Evolutionary conservation across 2,113 vertebrate species (phyloP).

Genomic region (Vanacampus margaritifer): DNA sequence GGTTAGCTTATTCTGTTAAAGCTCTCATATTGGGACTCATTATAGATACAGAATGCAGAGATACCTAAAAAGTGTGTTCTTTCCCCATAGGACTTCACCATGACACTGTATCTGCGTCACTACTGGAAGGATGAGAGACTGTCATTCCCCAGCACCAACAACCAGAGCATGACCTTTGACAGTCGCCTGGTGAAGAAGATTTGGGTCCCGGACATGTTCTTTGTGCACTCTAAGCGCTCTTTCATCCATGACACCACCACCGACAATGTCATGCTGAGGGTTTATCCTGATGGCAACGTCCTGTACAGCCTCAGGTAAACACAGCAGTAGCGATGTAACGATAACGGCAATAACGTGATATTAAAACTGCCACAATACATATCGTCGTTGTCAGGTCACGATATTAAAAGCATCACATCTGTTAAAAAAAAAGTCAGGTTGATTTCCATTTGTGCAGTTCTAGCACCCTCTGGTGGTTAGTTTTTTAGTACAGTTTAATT

Average conservation of each 20-base stretch:
- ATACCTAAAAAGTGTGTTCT: not conserved
- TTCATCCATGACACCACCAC: slow-evolving; percentile 98
- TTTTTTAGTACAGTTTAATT: no score
- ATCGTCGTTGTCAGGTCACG: no score
- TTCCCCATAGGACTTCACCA: slow-evolving; percentile 87
- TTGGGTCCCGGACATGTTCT: slow-evolving; percentile 98
- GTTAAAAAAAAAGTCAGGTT: no score
- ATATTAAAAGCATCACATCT: no score
- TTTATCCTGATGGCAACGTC: slow-evolving; percentile 93
- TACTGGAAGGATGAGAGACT: slow-evolving; percentile 96
- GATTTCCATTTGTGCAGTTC: no score
- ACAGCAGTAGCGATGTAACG: no score
- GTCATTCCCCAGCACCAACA: slow-evolving; percentile 91
- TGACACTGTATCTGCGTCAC: slow-evolving; percentile 93
- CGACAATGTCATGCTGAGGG: slow-evolving; percentile 94
- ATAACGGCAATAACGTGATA: no score
- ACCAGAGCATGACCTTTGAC: slow-evolving; percentile 98
- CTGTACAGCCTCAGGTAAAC: slow-evolving; percentile 93
- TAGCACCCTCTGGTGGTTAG: no score
- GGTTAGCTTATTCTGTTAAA: not conserved
- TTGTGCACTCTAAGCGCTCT: slow-evolving; percentile 94
- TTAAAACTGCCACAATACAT: no score
- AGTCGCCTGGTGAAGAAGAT: slow-evolving; percentile 96
- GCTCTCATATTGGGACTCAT: not conserved
- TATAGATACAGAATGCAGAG: not conserved